A percentile compares a stretch with the other conserved stretches of the same genome.
Evolutionary conservation across 2,888 invertebrate species (phyloP).

Genomic region (Cotesia congregata): DNA sequence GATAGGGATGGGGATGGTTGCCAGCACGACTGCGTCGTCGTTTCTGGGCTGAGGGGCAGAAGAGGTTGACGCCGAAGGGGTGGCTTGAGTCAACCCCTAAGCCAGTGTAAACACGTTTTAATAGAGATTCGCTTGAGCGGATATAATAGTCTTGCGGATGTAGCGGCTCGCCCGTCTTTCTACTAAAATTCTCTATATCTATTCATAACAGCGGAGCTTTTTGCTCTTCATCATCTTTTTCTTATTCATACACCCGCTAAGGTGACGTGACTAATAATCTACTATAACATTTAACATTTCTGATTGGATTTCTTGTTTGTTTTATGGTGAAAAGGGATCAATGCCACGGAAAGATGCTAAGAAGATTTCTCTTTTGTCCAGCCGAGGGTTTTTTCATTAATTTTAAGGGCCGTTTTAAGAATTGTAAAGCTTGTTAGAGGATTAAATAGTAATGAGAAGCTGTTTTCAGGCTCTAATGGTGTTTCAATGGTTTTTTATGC

Average conservation of each 20-base stretch:
- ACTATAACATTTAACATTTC: constrained; percentile 7
- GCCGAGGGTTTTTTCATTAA: background rate
- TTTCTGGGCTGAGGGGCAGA: constrained; percentile 60
- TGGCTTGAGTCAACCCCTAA: constrained; percentile 70
- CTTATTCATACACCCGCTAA: constrained; percentile 7
- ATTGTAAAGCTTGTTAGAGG: background rate
- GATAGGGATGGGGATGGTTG: constrained; percentile 23
- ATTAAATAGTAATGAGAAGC: background rate
- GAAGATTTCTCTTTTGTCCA: background rate
- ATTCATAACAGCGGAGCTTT: background rate
- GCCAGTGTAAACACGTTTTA: constrained; percentile 71
- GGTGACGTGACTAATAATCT: constrained; percentile 16
- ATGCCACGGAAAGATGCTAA: background rate
- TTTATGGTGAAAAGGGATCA: background rate
- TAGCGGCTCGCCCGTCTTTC: constrained; percentile 35
- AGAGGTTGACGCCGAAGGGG: constrained; percentile 56
- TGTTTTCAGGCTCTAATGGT: no score
- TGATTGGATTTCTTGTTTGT: constrained; percentile 9
- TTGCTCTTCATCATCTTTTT: constrained; percentile 22
- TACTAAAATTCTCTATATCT: constrained; percentile 23
- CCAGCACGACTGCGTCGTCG: constrained; percentile 53
- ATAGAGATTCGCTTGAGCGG: constrained; percentile 71
- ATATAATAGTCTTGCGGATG: constrained; percentile 69
- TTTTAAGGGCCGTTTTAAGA: background rate
- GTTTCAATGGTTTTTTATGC: no score